These are phyloP conservation scores for Crenichthys baileyi DNA, from an alignment of 2,797 vertebrate genomes.

Conservation along the genomic window DNA sequence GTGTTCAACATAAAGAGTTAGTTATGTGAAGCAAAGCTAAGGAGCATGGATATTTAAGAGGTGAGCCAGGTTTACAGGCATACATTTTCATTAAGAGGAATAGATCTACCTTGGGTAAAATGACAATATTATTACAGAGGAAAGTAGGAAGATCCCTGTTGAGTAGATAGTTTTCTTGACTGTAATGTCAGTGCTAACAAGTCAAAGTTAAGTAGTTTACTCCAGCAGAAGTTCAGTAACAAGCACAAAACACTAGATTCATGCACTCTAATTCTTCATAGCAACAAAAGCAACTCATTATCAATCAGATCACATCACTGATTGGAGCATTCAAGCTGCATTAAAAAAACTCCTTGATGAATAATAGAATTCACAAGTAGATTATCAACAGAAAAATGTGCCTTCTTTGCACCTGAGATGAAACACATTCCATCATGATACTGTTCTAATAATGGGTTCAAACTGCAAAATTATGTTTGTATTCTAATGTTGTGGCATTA, in stretches of 20 bases:
- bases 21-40: too few species aligned
- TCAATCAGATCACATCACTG: constrained; percentile 38
- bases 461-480: constrained; percentile 33
- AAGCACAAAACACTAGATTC: constrained; percentile 37
- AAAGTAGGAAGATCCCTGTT: constrained; percentile 34
- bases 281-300: constrained; percentile 28
- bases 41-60: too few species aligned
- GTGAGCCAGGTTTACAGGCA: too few species aligned
- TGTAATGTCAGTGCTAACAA: constrained; percentile 24
- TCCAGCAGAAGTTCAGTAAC: constrained; percentile 32
- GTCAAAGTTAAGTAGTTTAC: constrained; percentile 38
- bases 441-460: constrained; percentile 31
- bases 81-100: too few species aligned
- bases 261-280: constrained; percentile 27
- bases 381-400: constrained; percentile 14
- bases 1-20: too few species aligned
- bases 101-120: too few species aligned
- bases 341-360: constrained; percentile 12
- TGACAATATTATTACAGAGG: constrained; percentile 30
- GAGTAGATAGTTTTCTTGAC: constrained; percentile 20
- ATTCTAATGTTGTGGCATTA: constrained; percentile 25
- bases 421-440: constrained; percentile 14
- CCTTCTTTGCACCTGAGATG: constrained; percentile 3
- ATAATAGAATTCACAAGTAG: constrained; percentile 10
- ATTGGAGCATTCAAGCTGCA: constrained; percentile 11